Evolutionary conservation across 1,140 invertebrate genomes (phyloP), one percentile per base, ranked within the genome.

Genomic region (Triops cancriformis): DNA sequence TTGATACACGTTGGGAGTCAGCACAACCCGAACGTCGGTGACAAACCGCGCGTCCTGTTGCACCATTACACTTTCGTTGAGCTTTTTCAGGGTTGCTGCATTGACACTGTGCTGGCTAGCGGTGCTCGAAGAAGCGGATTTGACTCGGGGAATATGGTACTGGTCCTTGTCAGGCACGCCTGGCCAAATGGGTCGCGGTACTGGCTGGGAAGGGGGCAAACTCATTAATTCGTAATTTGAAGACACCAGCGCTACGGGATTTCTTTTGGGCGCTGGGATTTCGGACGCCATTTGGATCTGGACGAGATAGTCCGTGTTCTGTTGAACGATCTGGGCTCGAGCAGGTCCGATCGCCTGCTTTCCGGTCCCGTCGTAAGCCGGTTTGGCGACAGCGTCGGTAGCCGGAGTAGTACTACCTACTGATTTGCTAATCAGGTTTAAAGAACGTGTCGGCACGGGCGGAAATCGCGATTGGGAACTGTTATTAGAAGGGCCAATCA

Each of bases 41-140:
- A 78, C 77, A 45, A 74, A 78, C 26, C 74, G 73, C 26, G 73
- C 77, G 73, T 78, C 74, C 43, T 78, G 77, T 74, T 78, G 12
- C 11, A 78, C 73, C 12, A 78, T 31, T 4, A 73, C 72, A 0
- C 18, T 26, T 18, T 11, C 28, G 28, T 45, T 45, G 74, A 41
- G 26, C 45, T 41, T 76, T 26, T 31, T 26, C 45, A 43, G 6
- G 14, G 37, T 12, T 26, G 26, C 41, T 41, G 27, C 27, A 76
- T 1, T 26, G 11, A n/a, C 26, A 26, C 23, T 7, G 31, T 41
- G 45, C 10, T 12, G 11, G 42, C 12, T 51, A 18, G 27, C 14
- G 23, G 31, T 9, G n/a, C 31, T 12, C 41, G n/a, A n/a, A n/a
- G n/a, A n/a, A n/a, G 77, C 41, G 31, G 72, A 43, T 3, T 45